These are phyloP conservation scores for Elgaria multicarinata DNA, from an alignment of 2,113 vertebrate species.

Conservation along the genomic window DNA sequence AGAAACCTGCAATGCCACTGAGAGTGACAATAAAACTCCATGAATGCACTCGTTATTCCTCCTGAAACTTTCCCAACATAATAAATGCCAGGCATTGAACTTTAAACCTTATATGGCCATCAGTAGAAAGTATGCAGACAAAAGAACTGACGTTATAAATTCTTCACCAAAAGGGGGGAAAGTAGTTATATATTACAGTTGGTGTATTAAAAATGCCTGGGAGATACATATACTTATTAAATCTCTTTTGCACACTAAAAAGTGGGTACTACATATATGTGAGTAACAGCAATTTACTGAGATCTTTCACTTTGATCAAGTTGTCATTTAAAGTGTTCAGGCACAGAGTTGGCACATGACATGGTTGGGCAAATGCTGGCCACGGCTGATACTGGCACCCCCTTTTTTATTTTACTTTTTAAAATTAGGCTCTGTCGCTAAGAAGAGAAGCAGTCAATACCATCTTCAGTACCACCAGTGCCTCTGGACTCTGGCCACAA, in stretches of 20 bases:
- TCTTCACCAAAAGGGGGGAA: not conserved
- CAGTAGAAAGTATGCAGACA: not conserved
- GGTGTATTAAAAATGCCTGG: not conserved
- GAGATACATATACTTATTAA: not conserved
- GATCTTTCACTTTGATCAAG: not conserved
- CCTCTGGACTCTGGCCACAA: not conserved
- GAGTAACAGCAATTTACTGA: not conserved
- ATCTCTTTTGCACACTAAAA: not conserved
- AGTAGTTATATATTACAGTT: not conserved
- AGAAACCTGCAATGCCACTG: not conserved
- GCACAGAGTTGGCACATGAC: not conserved
- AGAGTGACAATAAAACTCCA: conserved; percentile 46
- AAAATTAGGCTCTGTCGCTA: not conserved
- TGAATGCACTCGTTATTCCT: conserved; percentile 48
- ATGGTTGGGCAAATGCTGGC: not conserved
- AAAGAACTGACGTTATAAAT: not conserved
- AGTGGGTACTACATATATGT: not conserved
- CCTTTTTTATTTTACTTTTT: not conserved
- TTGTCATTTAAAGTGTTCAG: not conserved
- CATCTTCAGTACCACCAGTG: not conserved
- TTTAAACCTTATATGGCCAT: not conserved
- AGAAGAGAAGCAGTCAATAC: not conserved
- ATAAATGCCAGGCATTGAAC: not conserved
- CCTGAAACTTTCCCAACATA: conserved; percentile 11
- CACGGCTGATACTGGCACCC: not conserved